Base-by-base conservation (phyloP, 2,797 vertebrate genomes). In the Takifugu ocellatus region DNA sequence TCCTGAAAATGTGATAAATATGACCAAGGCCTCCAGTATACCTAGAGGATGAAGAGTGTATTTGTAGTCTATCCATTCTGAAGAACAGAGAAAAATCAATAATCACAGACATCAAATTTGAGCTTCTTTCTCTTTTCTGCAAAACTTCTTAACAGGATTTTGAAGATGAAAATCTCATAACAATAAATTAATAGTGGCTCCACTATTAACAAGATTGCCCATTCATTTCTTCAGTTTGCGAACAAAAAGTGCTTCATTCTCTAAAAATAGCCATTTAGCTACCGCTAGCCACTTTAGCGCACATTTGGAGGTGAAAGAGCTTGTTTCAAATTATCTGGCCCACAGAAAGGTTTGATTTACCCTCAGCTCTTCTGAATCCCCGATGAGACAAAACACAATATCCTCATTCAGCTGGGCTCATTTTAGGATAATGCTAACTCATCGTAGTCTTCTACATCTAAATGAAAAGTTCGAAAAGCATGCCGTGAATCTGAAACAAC, bases 1-100 rank as follows among this genome's bases (percentile, higher is more conserved):
- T 15, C 42, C 16, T 6, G 3, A n/a, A n/a, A 43, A 15, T 43
- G 16, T 43, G 6, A 15, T 43, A 43, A 15, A 43, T 43, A 43
- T 6, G 42, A 33, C 33, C 8, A 9, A 33, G 31, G 31, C 31
- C 8, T 33, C 31, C 31, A 58, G 49, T 55, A 77, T 57, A 53
- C 33, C 60, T 67, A 53, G 66, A 60, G 60, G 68, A 60, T 72
- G 47, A 63, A 51, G 25, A 54, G 67, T 31, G 29, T 87, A 88
- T 88, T 87, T 88, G 86, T 89, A 90, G 79, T 42, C 26, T 54
- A 60, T 81, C 84, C 84, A 80, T 89, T 89, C 87, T 83, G 77
- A 78, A 80, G 62, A 68, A 56, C 8, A 46, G 3, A 46, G 17
- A 74, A 81, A 85, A 89, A 90, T 89, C 87, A 84, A 86, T 89